Base-by-base conservation (phyloP, 1,140 invertebrate genomes). In the Penaeus indicus region DNA sequence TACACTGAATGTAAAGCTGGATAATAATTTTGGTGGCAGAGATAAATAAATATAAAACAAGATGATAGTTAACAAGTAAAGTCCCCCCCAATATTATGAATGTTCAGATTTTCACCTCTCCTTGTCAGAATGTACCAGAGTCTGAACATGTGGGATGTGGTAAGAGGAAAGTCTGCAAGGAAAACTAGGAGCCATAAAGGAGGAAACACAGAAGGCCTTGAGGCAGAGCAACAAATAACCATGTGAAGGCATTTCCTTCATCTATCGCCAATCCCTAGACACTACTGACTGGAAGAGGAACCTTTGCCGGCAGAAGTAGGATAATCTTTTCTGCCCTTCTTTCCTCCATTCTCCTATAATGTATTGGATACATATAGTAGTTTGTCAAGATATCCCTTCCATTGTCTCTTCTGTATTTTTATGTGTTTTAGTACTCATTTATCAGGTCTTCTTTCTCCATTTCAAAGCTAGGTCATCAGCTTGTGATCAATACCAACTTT, bases 71-170 rank as follows among this genome's bases (percentile, higher is more conserved):
- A 7, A 42, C 38, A 42, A 42, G 7, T 8, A 42, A 42, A 42
- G 2, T 42, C 38, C n/a, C 38, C 38, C 38, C 3, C 4, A 69
- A 69, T 54, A 8, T 54, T 61, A 5, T 47, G 47, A 32, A 7
- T 18, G 27, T n/a, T 13, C 19, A 19, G 61, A n/a, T n/a, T n/a
- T 75, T 63, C 13, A 72, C n/a, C 63, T 32, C 67, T 78, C 80
- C 38, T 84, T 47, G n/a, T 16, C 61, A 89, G 89, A 47, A 38
- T 91, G 32, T 91, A 91, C 61, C 90, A 89, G 75, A 91, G 67
- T 75, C 47, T 91, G 25, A 67, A 69, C 22, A 89, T 89, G 88
- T 91, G 90, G 90, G 90, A 91, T 77, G 85, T 89, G 21, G 90
- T 91, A 21, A 72, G 87, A 25, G 90, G 90, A n/a, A n/a, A 25